Percentiles rank a stretch among this genome's conserved stretches.
These are phyloP conservation scores for Amphipyra berbera DNA, from an alignment of 2,888 invertebrate genomes.

Conservation along the genomic window DNA sequence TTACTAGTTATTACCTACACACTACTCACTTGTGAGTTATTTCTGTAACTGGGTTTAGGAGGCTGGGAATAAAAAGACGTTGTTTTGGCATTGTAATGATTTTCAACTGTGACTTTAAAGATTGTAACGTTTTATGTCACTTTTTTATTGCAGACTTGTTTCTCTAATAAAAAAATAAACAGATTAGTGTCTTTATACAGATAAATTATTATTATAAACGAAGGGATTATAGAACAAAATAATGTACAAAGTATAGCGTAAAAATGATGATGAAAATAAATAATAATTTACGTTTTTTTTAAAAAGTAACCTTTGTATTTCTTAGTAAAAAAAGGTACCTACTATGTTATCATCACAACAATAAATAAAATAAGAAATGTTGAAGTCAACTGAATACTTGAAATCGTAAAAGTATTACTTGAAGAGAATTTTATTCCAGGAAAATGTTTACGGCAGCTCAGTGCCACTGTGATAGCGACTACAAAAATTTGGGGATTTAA, in stretches of 20 bases:
- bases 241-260: no score
- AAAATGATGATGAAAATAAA: no score
- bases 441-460: constrained; percentile 53
- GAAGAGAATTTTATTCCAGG: constrained; percentile 34
- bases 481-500: constrained; percentile 23
- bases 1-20: constrained; percentile 25
- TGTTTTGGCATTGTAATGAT: neutral
- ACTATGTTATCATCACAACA: constrained; percentile 21
- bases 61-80: neutral
- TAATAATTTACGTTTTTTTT: no score
- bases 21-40: constrained; percentile 17
- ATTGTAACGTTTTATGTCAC: no score
- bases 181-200: no score
- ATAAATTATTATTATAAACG: no score
- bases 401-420: constrained; percentile 43
- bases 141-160: no score
- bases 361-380: constrained; percentile 11
- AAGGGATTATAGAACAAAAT: no score
- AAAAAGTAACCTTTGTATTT: no score
- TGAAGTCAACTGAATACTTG: constrained; percentile 30
- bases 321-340: neutral
- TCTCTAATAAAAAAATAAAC: no score
- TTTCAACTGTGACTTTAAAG: no score
- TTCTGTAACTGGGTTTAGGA: constrained; percentile 1
- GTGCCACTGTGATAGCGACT: constrained; percentile 22